phyloP scores from a whole-genome alignment of 2,888 invertebrate species.

The Drosophila hamatofila region DNA sequence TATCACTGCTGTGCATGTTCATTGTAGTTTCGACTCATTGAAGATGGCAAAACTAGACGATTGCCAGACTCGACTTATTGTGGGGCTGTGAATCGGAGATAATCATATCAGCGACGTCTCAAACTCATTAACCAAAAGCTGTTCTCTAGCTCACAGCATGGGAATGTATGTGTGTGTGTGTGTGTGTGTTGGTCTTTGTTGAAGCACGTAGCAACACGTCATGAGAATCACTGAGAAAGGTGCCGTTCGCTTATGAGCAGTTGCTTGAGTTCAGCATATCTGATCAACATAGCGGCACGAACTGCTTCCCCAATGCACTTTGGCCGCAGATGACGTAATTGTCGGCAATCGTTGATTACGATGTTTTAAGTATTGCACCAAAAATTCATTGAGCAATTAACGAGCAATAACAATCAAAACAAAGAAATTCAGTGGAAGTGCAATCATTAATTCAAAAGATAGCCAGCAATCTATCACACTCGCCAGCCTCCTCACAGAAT shows the following conservation, averaged over 20 bases:
- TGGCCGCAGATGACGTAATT: constrained; percentile 43
- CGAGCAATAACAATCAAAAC: constrained; percentile 24
- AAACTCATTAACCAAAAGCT: background rate
- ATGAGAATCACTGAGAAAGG: constrained; percentile 33
- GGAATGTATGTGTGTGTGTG: background rate
- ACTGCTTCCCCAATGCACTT: constrained; percentile 39
- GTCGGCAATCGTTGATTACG: constrained; percentile 16
- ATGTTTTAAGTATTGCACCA: constrained; percentile 8
- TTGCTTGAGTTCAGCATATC: constrained; percentile 32
- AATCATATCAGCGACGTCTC: background rate
- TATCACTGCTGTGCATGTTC: constrained; percentile 10
- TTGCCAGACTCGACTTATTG: constrained; percentile 36
- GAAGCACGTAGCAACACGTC: constrained; percentile 28
- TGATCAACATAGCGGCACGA: constrained; percentile 44
- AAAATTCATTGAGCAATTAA: constrained; percentile 38
- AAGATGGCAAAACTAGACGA: constrained; percentile 45
- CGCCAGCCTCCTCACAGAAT: background rate
- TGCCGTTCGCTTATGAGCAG: background rate
- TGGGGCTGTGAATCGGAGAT: constrained; percentile 1
- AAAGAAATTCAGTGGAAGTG: constrained; percentile 25
- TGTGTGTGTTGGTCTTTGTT: constrained; percentile 2
- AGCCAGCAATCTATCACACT: background rate
- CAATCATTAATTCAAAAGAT: background rate
- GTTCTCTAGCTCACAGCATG: background rate
- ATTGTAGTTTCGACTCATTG: constrained; percentile 23